Percentiles rank a stretch among this genome's conserved stretches.
These are phyloP conservation scores for Meles meles DNA, from an alignment of 2,113 vertebrate species.

Conservation along the genomic window DNA sequence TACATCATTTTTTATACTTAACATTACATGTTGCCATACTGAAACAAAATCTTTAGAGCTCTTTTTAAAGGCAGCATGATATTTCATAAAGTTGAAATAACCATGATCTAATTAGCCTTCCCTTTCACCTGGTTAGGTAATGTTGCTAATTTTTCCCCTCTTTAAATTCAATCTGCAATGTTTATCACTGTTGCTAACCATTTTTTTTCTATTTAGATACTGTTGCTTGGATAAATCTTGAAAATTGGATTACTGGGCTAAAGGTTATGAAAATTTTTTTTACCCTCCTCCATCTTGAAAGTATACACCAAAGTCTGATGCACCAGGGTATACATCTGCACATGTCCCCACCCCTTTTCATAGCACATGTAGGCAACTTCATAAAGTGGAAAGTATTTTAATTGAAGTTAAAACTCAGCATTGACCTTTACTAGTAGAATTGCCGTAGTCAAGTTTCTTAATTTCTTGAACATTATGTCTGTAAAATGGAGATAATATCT, in stretches of 20 bases:
- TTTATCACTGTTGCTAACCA: not conserved
- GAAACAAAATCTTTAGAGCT: not conserved
- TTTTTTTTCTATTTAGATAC: not conserved
- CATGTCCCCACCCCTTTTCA: not conserved
- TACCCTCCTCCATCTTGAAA: not conserved
- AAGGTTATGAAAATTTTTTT: not conserved
- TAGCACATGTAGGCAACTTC: not conserved
- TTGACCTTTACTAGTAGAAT: not conserved
- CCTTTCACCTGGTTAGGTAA: not conserved
- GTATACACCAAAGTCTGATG: not conserved
- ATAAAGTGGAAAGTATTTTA: not conserved
- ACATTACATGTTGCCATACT: not conserved
- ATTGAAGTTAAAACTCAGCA: not conserved
- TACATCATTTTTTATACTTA: not conserved
- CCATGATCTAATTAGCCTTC: not conserved
- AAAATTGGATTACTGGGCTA: not conserved
- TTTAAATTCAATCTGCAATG: not conserved
- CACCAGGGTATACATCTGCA: accelerated
- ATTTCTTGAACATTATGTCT: not conserved
- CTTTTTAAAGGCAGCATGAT: not conserved
- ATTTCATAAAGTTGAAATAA: not conserved
- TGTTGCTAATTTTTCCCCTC: not conserved
- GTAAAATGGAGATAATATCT: not conserved
- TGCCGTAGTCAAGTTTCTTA: not conserved
- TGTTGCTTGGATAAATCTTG: not conserved